Base-by-base conservation (phyloP, 2,797 vertebrate genomes). In the Leptatherina wallacei region DNA sequence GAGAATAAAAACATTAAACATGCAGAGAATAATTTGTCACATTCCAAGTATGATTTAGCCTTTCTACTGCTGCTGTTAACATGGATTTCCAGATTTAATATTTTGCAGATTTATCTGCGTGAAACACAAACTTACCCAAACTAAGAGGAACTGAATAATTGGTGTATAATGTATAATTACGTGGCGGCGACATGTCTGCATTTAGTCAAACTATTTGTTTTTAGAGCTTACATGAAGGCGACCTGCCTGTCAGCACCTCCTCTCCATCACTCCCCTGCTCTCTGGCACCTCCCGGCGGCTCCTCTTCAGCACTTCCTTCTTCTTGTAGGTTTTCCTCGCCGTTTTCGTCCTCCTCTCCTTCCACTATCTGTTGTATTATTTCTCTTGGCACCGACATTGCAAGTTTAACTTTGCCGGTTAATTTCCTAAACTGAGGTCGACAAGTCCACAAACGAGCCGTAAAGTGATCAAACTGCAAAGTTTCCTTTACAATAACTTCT, bases 331-430 rank as follows among this genome's bases (percentile, higher is more conserved):
- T 60, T 10, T 36, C 29, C 0, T 40, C 44, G 5, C 20, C 9
- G 4, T 20, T n/a, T 10, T 55, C 32, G 2, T 59, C 75, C 24
- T 73, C 22, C 3, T 2, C 24, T 3, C 38, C 68, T 20, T 30
- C 47, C 29, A 13, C 18, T 27, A 60, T 27, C 29, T 42, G 27
- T 12, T 73, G 47, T 2, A 18, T 44, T 0, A 3, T 18, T 32
- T 71, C 18, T 16, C 40, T 71, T 30, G 52, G 67, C 27, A 81
- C 76, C 14, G 73, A 83, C 91, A 91, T 91, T 3, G 0, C 30
- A n/a, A 30, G 3, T 60, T 13, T 7, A 29, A 11, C 22, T 3
- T 18, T 14, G 6, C 7, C 5, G 16, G 22, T 22, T 12, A 57
- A 35, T 3, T 22, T 0, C 24, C 47, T 72, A 52, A 16, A 40